Evolutionary conservation across 2,888 invertebrate genomes (phyloP).

Genomic region (Eretmocerus hayati): DNA sequence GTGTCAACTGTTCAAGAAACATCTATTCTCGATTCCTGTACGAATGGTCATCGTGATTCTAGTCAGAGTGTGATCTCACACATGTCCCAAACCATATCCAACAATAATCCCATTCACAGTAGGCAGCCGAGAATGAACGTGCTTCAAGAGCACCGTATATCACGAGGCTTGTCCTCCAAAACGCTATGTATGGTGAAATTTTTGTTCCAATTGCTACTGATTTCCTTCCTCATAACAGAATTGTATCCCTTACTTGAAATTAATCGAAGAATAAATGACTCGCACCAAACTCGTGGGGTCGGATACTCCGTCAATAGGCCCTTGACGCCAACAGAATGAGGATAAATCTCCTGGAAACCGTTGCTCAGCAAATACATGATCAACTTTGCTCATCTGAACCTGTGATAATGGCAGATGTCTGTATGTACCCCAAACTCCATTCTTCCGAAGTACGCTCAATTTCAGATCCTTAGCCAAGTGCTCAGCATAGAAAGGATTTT

Average conservation of each 20-base stretch:
- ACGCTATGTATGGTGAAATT: no score
- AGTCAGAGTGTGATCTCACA: no score
- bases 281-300: constrained; percentile 42
- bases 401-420: constrained; percentile 63
- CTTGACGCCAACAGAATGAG: constrained; percentile 75
- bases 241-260: constrained; percentile 56
- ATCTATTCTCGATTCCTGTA: no score
- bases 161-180: no score
- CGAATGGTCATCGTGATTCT: no score
- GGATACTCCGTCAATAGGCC: constrained; percentile 44
- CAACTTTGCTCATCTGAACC: constrained; percentile 47
- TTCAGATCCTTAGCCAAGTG: constrained; percentile 69
- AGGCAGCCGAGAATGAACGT: no score
- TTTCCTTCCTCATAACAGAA: no score
- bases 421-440: constrained; percentile 68
- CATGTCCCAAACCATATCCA: no score
- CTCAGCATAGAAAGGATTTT: constrained; percentile 57
- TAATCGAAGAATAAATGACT: constrained; percentile 72
- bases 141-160: no score
- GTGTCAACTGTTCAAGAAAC: no score
- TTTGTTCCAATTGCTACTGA: no score
- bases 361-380: constrained; percentile 72
- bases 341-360: constrained; percentile 80
- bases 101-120: no score
- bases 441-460: constrained; percentile 58